Evolutionary conservation across 1,140 invertebrate species (phyloP), one percentile per base, ranked within the genome.

Genomic region (Drosophila insularis): DNA sequence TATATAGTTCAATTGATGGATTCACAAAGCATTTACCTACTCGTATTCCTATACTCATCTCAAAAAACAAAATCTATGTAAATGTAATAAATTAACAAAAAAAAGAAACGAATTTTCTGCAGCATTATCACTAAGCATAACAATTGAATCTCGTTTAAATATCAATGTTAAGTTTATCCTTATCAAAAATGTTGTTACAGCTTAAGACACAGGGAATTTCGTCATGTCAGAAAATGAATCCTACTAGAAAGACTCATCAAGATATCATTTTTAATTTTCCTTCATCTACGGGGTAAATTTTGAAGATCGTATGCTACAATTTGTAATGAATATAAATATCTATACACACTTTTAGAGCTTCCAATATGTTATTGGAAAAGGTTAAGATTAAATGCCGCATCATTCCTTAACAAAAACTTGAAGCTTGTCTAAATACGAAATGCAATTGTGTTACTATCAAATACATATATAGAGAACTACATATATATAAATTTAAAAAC

Each of bases 1-100:
- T 46, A 43, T 81, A 86, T 86, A 73, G 71, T 80, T 77, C 64
- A 69, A 80, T 40, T 58, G 43, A 50, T 21, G 43, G 69, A 74
- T 63, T 72, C 63, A 72, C 37, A 68, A 66, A 76, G 60, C 62
- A 31, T 11, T 11, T 46, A 50, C 65, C 68, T 67, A 55, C 60
- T 61, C 58, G 55, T 68, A 58, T 68, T 50, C 35, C 35, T 37
- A 37, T 37, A 50, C 21, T 32, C 60, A 74, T n/a, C n/a, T n/a
- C n/a, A 37, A 23, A 60, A 46, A 74, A 69, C 40, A 40, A 74
- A 32, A 54, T 78, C 37, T 75, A 69, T 68, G 32, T 67, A 23
- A 39, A 62, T 67, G 21, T 59, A 61, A 50, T 21, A 11, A 50
- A 50, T 50, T 50, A 21, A 19, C 59, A 31, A 27, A 58, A 39